Evolutionary conservation across 2,888 invertebrate species (phyloP), one percentile per base, ranked within the genome.

Genomic region (Empis livida): DNA sequence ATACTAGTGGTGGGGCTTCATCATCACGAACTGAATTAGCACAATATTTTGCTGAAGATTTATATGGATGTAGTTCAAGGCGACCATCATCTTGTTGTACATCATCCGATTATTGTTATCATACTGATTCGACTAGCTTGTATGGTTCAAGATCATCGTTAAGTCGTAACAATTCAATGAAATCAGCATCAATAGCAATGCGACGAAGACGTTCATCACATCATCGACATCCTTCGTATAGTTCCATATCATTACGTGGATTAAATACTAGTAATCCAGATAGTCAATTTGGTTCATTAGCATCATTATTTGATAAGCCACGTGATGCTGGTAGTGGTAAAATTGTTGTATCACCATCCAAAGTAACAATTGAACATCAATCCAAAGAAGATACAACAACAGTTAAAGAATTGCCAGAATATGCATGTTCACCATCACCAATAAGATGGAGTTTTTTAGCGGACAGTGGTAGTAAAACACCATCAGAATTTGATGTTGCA

Each of bases 391-490:
- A 61, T 10, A 52, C 63, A 37, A 60, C 61, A 54, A 62, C 60
- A 49, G 43, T 30, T 23, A 57, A 55, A 42, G 65, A 66, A 43
- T 56, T 69, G 47, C 68, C 68, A 9, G 69, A 68, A 31, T 68
- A 67, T 50, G 66, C 66, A 23, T 68, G 67, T 50, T 67, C 68
- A 10, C 67, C 70, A 5, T 70, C 70, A 30, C 68, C 69, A 43
- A 68, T 70, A 37, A 65, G 68, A 51, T 70, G 70, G 70, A 68
- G 67, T 43, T 70, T 68, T 49, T 52, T 68, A 32, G 66, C 68
- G 42, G 68, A 65, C 47, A 64, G 62, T 39, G 52, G 51, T 31
- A 50, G 55, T 42, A 63, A 65, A 32, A 63, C 66, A 1, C 61
- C 65, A 6, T 61, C 62, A 4, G 66, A 67, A 20, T 55, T 61